A percentile compares a stretch with the other conserved stretches of the same genome.
phyloP scores from a whole-genome alignment of 53 echinoderm and acorn worm species.

The Arbacia lixula region DNA sequence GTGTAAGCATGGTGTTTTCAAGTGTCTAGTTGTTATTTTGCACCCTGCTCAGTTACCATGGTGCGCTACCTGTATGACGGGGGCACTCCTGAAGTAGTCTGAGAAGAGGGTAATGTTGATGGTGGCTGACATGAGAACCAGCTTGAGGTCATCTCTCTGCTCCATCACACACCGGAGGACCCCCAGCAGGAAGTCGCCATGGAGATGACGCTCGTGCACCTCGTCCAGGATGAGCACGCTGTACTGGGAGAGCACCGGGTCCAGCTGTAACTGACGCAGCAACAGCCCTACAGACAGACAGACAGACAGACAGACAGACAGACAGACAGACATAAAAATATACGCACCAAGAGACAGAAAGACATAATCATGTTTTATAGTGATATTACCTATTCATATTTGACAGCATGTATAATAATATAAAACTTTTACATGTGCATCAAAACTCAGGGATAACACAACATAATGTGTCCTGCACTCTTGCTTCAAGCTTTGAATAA shows the following conservation, averaged over 20 bases:
- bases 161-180: slow-evolving; percentile 84
- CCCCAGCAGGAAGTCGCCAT: slow-evolving; percentile 94
- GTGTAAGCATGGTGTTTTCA: too few species aligned
- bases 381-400: too few species aligned
- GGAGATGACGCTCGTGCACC: slow-evolving; percentile 88
- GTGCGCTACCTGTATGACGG: slow-evolving; percentile 83
- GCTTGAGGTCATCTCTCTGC: slow-evolving; percentile 85
- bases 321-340: too few species aligned
- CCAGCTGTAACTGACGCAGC: slow-evolving; percentile 74
- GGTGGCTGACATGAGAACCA: slow-evolving; percentile 96
- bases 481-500: too few species aligned
- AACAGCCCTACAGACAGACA: slow-evolving; percentile 88
- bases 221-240: slow-evolving; percentile 92
- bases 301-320: too few species aligned
- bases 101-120: slow-evolving; percentile 96
- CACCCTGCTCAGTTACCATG: not conserved
- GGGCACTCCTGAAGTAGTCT: slow-evolving; percentile 75
- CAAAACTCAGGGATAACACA: too few species aligned
- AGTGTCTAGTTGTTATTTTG: too few species aligned
- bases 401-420: too few species aligned
- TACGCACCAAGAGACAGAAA: too few species aligned
- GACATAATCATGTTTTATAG: too few species aligned
- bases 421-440: too few species aligned
- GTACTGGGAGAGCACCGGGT: slow-evolving; percentile 83
- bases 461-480: too few species aligned